Evolutionary conservation across 2,888 invertebrate species (phyloP), one percentile per base, ranked within the genome.

Genomic region (Hydroisotoma schaefferi): DNA sequence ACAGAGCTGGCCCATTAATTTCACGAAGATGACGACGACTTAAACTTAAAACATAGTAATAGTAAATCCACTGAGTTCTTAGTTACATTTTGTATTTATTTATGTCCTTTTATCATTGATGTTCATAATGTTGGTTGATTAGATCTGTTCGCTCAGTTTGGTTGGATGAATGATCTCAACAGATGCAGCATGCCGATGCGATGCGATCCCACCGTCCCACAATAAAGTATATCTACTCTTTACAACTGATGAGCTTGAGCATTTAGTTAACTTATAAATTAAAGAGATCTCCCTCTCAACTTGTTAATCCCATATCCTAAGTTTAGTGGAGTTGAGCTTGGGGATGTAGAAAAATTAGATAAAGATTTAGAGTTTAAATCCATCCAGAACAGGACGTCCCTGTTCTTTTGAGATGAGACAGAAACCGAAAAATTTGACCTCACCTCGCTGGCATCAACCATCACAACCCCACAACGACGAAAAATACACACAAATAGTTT

Each of bases 1-100:
- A 61, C 56, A 56, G 61, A 40, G 53, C 56, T 56, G 61, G 61
- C 57, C 57, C 61, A 61, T 61, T 61, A 33, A 33, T 33, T 33
- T 15, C 33, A 33, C 8, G 8, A 8, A n/a, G n/a, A n/a, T n/a
- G n/a, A n/a, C n/a, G n/a, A n/a, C n/a, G n/a, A n/a, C n/a, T n/a
- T n/a, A n/a, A n/a, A n/a, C n/a, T n/a, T n/a, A n/a, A n/a, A n/a
- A n/a, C n/a, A n/a, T n/a, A n/a, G n/a, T n/a, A n/a, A n/a, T n/a
- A n/a, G n/a, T n/a, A n/a, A n/a, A n/a, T n/a, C n/a, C n/a, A n/a
- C n/a, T n/a, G n/a, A n/a, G n/a, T n/a, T n/a, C n/a, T n/a, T n/a
- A n/a, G n/a, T n/a, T n/a, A n/a, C n/a, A n/a, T n/a, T n/a, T n/a
- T n/a, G n/a, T n/a, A 33, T 33, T 33, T 33, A 33, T 33, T 33